Percentiles rank a stretch among this genome's conserved stretches.
These are phyloP conservation scores for Aleiodes sp. DNA, from an alignment of 1,140 invertebrate genomes.

Conservation along the genomic window DNA sequence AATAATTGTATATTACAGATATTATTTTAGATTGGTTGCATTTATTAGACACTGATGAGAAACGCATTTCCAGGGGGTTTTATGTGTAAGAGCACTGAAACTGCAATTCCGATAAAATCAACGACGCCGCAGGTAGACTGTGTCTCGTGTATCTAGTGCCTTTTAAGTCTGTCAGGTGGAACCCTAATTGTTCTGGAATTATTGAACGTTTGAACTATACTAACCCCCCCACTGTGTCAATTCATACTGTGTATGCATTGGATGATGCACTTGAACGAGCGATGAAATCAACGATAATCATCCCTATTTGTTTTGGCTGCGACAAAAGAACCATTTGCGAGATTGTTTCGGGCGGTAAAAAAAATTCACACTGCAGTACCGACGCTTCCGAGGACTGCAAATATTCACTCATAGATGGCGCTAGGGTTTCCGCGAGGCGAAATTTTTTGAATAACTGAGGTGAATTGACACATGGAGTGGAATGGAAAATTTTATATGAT, in stretches of 20 bases:
- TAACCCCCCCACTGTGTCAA: not conserved
- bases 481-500: too few relatives aligned
- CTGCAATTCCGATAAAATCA: constrained; percentile 14
- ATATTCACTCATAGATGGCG: not conserved
- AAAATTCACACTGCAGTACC: not conserved
- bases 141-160: constrained; percentile 1
- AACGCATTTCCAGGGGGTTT: constrained; percentile 31
- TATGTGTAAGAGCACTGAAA: constrained; percentile 4
- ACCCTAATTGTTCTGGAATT: not conserved
- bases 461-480: too few relatives aligned
- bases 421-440: not conserved
- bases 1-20: constrained; percentile 4
- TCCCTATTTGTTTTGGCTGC: not conserved
- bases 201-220: not conserved
- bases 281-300: not conserved
- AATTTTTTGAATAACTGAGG: not conserved
- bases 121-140: constrained; percentile 15
- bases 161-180: constrained; percentile 9
- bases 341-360: not conserved
- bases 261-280: not conserved
- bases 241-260: not conserved
- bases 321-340: not conserved
- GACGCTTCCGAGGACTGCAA: not conserved
- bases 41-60: constrained; percentile 24
- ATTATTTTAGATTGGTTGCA: constrained; percentile 11